A percentile compares a stretch with the other conserved stretches of the same genome.
Conservation (phyloP, 2,888 invertebrate species). For the Argynnis bischoffii region DNA sequence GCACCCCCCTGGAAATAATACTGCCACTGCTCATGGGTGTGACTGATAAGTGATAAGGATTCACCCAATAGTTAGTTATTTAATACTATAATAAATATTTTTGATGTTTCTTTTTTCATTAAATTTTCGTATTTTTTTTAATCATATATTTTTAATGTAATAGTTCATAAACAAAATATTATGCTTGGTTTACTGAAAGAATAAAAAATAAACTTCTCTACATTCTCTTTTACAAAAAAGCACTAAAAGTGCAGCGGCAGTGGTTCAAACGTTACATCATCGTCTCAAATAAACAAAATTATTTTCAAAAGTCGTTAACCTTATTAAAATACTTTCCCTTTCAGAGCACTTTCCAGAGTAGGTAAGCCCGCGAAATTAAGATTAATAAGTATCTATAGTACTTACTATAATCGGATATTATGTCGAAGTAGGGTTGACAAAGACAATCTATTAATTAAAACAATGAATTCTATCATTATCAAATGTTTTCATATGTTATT, state of each 20-base stretch:
- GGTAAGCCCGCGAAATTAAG: constrained; percentile 21
- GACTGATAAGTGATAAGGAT: too few species aligned
- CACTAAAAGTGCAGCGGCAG: background rate
- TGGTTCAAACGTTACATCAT: constrained; percentile 7
- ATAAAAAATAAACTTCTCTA: background rate
- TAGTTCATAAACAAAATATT: too few species aligned
- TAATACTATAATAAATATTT: too few species aligned
- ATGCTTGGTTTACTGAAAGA: too few species aligned
- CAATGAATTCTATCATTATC: background rate
- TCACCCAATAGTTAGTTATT: too few species aligned
- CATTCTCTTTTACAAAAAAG: constrained; percentile 6
- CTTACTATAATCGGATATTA: constrained; percentile 20
- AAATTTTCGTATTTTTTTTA: too few species aligned
- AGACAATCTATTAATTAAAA: background rate
- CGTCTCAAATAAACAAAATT: constrained; percentile 9
- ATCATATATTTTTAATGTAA: too few species aligned
- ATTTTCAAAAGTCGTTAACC: background rate
- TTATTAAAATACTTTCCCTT: constrained; percentile 24
- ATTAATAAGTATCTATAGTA: constrained; percentile 20
- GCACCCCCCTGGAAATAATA: too few species aligned
- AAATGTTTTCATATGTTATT: too few species aligned
- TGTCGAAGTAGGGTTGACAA: constrained; percentile 9
- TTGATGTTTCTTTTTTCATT: too few species aligned
- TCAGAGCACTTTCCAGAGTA: constrained; percentile 19
- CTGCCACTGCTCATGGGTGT: too few species aligned